A percentile compares a stretch with the other conserved stretches of the same genome.
phyloP scores from a whole-genome alignment of 2,797 vertebrate genomes.

The Microtus agrestis region DNA sequence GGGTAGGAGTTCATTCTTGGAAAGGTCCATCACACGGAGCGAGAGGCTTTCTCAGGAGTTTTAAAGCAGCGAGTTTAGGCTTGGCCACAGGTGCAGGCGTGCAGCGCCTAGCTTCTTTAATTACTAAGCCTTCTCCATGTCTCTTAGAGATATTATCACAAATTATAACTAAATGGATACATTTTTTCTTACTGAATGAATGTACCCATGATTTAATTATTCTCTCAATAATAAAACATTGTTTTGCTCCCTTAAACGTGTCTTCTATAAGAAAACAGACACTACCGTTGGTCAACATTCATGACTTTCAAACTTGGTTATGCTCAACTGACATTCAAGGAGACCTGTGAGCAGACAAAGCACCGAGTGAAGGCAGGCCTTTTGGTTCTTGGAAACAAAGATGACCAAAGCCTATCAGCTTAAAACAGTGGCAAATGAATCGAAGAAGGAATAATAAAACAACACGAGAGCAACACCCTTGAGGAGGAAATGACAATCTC shows the following conservation, averaged over 20 bases:
- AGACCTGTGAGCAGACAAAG: not conserved
- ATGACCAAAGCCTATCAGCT: not conserved
- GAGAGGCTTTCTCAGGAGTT: not conserved
- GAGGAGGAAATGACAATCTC: not conserved
- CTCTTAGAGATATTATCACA: not conserved
- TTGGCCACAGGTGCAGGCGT: not conserved
- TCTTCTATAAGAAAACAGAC: slow-evolving; percentile 40
- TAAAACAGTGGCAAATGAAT: slow-evolving; percentile 8
- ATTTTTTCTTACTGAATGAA: slow-evolving; percentile 29
- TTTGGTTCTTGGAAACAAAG: slow-evolving; percentile 10
- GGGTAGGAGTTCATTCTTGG: slow-evolving; percentile 2
- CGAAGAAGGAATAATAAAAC: not conserved
- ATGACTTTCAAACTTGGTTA: slow-evolving; percentile 4
- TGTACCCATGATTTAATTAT: not conserved
- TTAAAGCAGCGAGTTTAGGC: not conserved
- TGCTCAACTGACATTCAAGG: slow-evolving; percentile 33
- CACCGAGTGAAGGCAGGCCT: not conserved
- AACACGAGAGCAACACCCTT: not conserved
- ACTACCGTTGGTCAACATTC: not conserved
- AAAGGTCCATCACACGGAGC: not conserved
- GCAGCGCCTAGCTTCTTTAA: not conserved
- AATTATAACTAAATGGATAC: not conserved
- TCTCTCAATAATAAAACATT: slow-evolving; percentile 24
- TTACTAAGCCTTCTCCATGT: slow-evolving; percentile 10
- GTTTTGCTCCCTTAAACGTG: slow-evolving; percentile 21